Conservation (phyloP, 2,113 vertebrate genomes). For the Mustelus asterias region DNA sequence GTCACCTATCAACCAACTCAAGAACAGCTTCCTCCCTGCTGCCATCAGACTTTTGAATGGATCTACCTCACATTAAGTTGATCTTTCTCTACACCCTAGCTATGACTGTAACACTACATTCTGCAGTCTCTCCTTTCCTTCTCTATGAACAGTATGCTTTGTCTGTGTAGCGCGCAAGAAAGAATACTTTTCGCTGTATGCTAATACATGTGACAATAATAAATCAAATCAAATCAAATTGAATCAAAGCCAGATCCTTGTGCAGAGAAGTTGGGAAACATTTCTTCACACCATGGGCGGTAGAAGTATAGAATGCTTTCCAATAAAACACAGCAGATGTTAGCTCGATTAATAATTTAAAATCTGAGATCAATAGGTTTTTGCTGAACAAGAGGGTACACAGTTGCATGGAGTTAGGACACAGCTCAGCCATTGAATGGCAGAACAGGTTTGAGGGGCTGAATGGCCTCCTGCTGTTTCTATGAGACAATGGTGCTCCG, state of each 20-base stretch:
- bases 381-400: neutral
- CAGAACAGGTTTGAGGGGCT: neutral
- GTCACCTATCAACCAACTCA: no score
- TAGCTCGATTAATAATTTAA: neutral
- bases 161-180: no score
- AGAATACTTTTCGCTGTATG: no score
- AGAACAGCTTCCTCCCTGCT: no score
- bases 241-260: neutral
- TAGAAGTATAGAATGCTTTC: neutral
- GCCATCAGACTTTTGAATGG: no score
- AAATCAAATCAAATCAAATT: no score
- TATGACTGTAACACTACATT: no score
- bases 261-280: neutral
- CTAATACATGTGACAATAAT: no score
- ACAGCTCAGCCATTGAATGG: neutral
- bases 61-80: no score
- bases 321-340: neutral
- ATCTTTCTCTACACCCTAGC: no score
- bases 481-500: neutral
- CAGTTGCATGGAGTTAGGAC: neutral
- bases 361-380: neutral
- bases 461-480: neutral
- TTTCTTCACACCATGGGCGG: neutral
- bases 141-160: no score
- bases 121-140: no score